Conservation (phyloP, 2,888 invertebrate genomes). For the Quadroppia sp. region DNA sequence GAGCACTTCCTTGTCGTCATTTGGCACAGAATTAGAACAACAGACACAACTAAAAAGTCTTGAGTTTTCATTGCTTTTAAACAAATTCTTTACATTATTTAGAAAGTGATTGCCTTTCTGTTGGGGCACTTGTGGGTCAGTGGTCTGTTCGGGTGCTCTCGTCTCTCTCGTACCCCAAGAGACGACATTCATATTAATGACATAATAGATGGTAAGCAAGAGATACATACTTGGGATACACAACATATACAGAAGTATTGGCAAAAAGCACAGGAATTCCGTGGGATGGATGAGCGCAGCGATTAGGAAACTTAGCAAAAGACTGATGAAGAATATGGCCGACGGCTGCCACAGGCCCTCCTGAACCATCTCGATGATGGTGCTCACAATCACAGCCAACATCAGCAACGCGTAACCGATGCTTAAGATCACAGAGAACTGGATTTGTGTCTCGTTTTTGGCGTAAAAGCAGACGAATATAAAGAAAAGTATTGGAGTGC, state of each 20-base stretch:
- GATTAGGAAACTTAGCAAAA: background rate
- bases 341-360: background rate
- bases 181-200: conserved; percentile 31
- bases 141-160: background rate
- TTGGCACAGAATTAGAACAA: conserved; percentile 21
- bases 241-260: background rate
- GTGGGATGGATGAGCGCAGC: background rate
- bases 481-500: no score
- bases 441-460: background rate
- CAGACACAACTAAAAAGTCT: conserved; percentile 34
- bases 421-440: background rate
- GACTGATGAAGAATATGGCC: background rate
- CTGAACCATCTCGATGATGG: no score
- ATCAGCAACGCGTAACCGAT: background rate
- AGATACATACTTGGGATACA: conserved; percentile 7
- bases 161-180: conserved; percentile 25
- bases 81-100: conserved; percentile 1
- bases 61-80: background rate
- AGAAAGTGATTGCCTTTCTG: no score
- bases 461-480: background rate
- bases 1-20: conserved; percentile 29
- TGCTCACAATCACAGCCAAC: background rate
- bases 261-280: background rate
- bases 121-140: no score
- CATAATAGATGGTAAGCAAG: background rate